Conservation (phyloP, 2,797 vertebrate genomes). For the Sebastes taczanowskii region DNA sequence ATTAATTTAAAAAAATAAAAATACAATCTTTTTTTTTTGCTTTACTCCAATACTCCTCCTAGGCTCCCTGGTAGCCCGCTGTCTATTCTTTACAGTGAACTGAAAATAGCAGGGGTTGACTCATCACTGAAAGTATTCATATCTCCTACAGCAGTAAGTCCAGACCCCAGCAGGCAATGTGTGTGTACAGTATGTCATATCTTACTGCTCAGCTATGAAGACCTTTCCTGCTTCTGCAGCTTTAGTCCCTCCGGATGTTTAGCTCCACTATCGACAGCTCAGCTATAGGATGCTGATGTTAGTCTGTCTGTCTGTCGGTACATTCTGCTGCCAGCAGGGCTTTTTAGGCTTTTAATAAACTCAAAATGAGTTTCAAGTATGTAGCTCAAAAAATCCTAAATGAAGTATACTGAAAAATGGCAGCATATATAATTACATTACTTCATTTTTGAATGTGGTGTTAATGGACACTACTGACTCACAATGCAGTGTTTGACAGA, state of each 20-base stretch:
- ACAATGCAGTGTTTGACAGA: not conserved
- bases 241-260: constrained; percentile 17
- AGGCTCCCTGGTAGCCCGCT: not conserved
- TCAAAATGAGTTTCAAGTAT: constrained; percentile 28
- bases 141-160: not conserved
- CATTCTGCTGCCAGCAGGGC: not conserved
- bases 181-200: not conserved
- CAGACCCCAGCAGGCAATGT: not conserved
- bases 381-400: not conserved
- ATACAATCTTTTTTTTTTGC: too few relatives aligned
- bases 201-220: constrained; percentile 4
- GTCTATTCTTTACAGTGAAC: not conserved
- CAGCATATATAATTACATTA: not conserved
- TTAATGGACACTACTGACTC: not conserved
- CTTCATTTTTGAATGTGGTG: not conserved
- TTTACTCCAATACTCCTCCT: not conserved
- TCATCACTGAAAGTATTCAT: not conserved
- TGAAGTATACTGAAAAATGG: not conserved
- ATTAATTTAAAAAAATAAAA: not conserved
- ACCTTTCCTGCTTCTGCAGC: not conserved
- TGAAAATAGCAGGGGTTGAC: not conserved
- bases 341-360: constrained; percentile 33
- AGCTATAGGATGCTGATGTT: not conserved
- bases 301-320: not conserved
- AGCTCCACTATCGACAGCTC: not conserved